These are phyloP conservation scores for Basileuterus tristriatus DNA, from an alignment of 2,797 vertebrate genomes.

Conservation along the genomic window DNA sequence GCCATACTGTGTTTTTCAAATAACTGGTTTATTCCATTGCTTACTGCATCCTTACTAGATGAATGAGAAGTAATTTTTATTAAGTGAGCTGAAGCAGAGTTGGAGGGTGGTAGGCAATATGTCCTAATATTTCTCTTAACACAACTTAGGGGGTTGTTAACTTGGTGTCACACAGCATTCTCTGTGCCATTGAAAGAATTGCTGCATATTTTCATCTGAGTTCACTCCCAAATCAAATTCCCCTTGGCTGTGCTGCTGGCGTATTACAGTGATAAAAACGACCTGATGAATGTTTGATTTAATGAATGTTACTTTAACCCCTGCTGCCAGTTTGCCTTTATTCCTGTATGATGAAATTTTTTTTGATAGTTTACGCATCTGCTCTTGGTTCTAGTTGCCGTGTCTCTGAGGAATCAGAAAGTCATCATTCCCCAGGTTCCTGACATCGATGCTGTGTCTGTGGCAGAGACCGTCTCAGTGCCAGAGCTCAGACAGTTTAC, in stretches of 20 bases:
- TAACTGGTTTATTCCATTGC: slow-evolving; percentile 3
- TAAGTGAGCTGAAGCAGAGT: neutral
- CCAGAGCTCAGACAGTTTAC: slow-evolving; percentile 86
- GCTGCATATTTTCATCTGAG: neutral
- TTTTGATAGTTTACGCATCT: neutral
- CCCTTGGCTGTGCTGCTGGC: neutral
- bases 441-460: slow-evolving; percentile 63
- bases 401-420: slow-evolving; percentile 94
- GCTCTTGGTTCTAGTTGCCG: slow-evolving; percentile 76
- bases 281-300: neutral
- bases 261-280: neutral
- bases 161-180: neutral
- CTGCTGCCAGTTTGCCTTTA: neutral
- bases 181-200: neutral
- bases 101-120: neutral
- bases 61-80: neutral
- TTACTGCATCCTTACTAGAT: neutral
- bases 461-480: slow-evolving; percentile 77
- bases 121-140: neutral
- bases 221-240: neutral
- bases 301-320: neutral
- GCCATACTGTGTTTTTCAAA: neutral
- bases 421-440: slow-evolving; percentile 75
- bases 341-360: neutral
- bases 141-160: neutral